Percentiles rank a stretch among this genome's conserved stretches.
Conservation (phyloP, 2,888 invertebrate species). For the Biston stratarius region DNA sequence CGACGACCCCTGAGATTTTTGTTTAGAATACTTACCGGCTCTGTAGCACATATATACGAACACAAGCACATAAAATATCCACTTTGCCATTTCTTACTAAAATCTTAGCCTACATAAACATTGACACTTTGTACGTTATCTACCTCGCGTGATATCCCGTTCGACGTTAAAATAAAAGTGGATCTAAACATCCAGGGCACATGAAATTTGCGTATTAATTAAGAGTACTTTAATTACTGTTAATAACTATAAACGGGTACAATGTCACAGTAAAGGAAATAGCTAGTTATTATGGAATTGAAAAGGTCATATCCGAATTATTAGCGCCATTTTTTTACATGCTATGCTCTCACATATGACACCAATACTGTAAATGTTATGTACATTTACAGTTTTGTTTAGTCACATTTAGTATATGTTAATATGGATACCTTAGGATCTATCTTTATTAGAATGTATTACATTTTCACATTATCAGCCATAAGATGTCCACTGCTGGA, state of each 20-base stretch:
- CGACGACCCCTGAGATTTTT: no score
- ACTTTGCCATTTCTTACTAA: slow-evolving; percentile 62
- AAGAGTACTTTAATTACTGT: slow-evolving; percentile 51
- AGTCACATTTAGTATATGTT: no score
- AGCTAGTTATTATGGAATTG: slow-evolving; percentile 51
- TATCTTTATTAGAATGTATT: no score
- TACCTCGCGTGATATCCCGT: slow-evolving; percentile 17
- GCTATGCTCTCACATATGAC: neutral
- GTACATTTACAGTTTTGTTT: no score
- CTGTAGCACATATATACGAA: slow-evolving; percentile 69
- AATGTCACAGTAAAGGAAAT: slow-evolving; percentile 58
- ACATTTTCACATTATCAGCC: no score
- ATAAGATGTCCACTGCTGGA: no score
- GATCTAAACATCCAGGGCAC: slow-evolving; percentile 7
- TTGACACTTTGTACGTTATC: neutral
- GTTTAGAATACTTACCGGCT: slow-evolving; percentile 58
- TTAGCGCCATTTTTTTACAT: slow-evolving; percentile 4
- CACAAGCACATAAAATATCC: slow-evolving; percentile 67
- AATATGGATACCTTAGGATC: no score
- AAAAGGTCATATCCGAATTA: slow-evolving; percentile 55
- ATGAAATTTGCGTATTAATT: slow-evolving; percentile 41
- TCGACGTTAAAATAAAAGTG: slow-evolving; percentile 18
- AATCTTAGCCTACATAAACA: slow-evolving; percentile 8
- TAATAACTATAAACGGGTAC: slow-evolving; percentile 51
- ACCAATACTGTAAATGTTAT: no score